phyloP scores from a whole-genome alignment of 2,113 vertebrate genomes.

The Parus major region DNA sequence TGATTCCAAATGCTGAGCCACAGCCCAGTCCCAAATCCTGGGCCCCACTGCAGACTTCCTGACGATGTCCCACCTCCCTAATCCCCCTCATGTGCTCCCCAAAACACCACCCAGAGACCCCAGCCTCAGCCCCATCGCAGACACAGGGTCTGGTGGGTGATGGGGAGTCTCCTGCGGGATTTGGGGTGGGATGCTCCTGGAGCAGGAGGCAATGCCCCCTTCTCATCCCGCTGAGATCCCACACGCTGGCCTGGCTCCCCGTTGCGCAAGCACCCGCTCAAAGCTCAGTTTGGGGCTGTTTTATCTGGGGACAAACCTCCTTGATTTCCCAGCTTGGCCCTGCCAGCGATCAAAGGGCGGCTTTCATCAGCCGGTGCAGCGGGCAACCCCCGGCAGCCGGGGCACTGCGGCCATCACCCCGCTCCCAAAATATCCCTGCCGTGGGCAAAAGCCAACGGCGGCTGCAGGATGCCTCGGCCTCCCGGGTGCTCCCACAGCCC shows the following conservation, averaged over 20 bases:
- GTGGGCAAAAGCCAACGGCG: neutral
- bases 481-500: fast-evolving
- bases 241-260: neutral
- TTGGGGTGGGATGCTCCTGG: neutral
- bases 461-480: neutral
- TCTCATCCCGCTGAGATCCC: neutral
- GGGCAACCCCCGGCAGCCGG: neutral
- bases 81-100: fast-evolving
- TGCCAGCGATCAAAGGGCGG: slow-evolving; percentile 22
- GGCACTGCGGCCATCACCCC: neutral
- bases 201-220: neutral
- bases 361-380: neutral
- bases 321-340: neutral
- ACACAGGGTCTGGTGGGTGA: neutral
- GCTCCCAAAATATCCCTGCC: neutral
- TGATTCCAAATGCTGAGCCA: neutral
- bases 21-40: neutral
- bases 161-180: fast-evolving
- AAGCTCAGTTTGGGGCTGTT: slow-evolving; percentile 30
- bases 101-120: neutral
- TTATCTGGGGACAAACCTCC: slow-evolving; percentile 30
- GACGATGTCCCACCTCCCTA: fast-evolving
- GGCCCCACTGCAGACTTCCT: neutral
- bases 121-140: fast-evolving
- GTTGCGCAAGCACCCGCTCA: neutral